Base-by-base conservation (phyloP, 2,888 invertebrate species). In the Camptogramma bilineatum region DNA sequence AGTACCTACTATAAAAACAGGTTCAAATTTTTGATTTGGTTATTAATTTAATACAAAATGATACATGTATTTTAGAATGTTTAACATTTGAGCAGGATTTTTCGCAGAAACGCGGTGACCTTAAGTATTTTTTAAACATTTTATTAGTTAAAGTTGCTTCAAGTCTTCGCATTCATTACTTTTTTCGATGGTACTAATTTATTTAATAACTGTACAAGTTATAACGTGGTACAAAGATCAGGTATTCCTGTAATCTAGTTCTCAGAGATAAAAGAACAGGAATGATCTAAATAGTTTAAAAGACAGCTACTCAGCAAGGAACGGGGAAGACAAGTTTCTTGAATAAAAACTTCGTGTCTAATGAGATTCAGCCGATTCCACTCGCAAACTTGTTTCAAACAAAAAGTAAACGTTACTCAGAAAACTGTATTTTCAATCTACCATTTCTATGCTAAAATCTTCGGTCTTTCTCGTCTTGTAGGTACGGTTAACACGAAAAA, bases 391-490 rank as follows among this genome's bases (percentile, higher is more conserved):
- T 57, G 39, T 46, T 54, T 47, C 13, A 18, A 55, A 55, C 55
- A 34, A 48, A 48, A 56, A 48, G 19, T 34, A 17, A 39, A 55
- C 17, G 5, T n/a, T 19, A 52, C 53, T 13, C 51, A 39, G 56
- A 52, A 53, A 53, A 48, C 53, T 50, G 57, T 19, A 48, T 53
- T 62, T 56, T 58, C 48, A 53, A 57, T 52, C 48, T 47, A 34
- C 17, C 24, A 58, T 63, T 63, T 53, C 44, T 53, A 58, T 53
- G 56, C 62, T 51, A 62, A 56, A 47, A 48, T 39, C 48, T 10
- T 39, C 13, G 48, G 19, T 24, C 1, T 21, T 46, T 47, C 28
- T n/a, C 34, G n/a, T 34, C 55, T 0, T 24, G 10, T 13, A 13
- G 10, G 19, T 34, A 39, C 19, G 19, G 9, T 34, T 52, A 3